Percentiles rank a stretch among this genome's conserved stretches.
Conservation (phyloP, 2,888 invertebrate genomes). For the Tetranychus truncatus region DNA sequence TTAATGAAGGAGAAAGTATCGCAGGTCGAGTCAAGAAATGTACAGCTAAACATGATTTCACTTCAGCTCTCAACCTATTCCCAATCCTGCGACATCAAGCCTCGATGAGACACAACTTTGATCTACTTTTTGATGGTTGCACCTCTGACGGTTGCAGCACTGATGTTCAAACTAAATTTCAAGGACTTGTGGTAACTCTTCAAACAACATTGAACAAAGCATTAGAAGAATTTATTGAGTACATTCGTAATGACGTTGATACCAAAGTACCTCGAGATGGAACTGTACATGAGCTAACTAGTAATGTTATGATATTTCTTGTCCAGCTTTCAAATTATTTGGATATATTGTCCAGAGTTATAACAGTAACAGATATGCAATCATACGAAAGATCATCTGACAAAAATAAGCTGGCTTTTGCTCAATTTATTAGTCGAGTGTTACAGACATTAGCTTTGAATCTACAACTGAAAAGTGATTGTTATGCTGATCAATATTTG, state of each 20-base stretch:
- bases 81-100: slow-evolving; percentile 61
- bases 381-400: slow-evolving; percentile 22
- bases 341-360: slow-evolving; percentile 30
- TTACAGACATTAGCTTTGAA: slow-evolving; percentile 74
- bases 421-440: slow-evolving; percentile 52
- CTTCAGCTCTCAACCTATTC: slow-evolving; percentile 57
- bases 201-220: slow-evolving; percentile 50
- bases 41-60: slow-evolving; percentile 56
- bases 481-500: slow-evolving; percentile 65
- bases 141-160: slow-evolving; percentile 25
- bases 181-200: slow-evolving; percentile 22
- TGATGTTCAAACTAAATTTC: slow-evolving; percentile 20
- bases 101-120: slow-evolving; percentile 57
- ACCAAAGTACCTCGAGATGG: slow-evolving; percentile 78
- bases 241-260: slow-evolving; percentile 47
- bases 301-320: slow-evolving; percentile 69
- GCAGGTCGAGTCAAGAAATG: slow-evolving; percentile 49
- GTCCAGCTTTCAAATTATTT: slow-evolving; percentile 48
- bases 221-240: slow-evolving; percentile 79
- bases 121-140: slow-evolving; percentile 46
- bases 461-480: slow-evolving; percentile 71
- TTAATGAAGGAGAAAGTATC: slow-evolving; percentile 66
- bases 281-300: slow-evolving; percentile 88
- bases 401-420: slow-evolving; percentile 26
- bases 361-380: slow-evolving; percentile 25